Evolutionary conservation across 2,113 vertebrate species (phyloP).

Genomic region (Piaya cayana): DNA sequence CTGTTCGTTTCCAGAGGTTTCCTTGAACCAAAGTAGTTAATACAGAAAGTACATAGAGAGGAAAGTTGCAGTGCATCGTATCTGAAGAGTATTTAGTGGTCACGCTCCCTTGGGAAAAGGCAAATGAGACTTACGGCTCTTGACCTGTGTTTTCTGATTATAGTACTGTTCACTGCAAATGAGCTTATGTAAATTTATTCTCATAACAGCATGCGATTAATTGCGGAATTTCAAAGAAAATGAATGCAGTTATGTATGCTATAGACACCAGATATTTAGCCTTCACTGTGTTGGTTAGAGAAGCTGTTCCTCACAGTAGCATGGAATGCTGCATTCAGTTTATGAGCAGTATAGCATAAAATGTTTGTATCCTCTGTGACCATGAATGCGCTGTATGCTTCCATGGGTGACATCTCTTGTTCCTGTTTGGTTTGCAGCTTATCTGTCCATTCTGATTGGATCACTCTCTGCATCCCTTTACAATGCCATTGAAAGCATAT

Average conservation of each 20-base stretch:
- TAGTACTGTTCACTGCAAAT: not conserved
- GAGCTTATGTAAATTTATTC: too few species aligned
- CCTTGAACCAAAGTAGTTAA: not conserved
- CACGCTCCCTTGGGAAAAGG: not conserved
- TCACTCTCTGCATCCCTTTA: not conserved
- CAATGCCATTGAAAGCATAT: not conserved
- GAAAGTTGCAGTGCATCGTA: not conserved
- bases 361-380: not conserved
- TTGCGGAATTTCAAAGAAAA: not conserved
- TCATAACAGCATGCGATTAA: not conserved
- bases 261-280: not conserved
- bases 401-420: not conserved
- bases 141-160: not conserved
- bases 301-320: not conserved
- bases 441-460: fast-evolving
- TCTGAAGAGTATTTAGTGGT: not conserved
- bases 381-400: fast-evolving
- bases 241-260: not conserved
- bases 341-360: fast-evolving
- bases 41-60: not conserved
- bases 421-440: not conserved
- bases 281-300: not conserved
- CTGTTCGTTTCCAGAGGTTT: not conserved
- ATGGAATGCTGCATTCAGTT: not conserved
- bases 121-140: not conserved